Percentiles rank a stretch among this genome's conserved stretches.
phyloP scores from a whole-genome alignment of 2,888 invertebrate species.

The Polydrusus pterygomalis region DNA sequence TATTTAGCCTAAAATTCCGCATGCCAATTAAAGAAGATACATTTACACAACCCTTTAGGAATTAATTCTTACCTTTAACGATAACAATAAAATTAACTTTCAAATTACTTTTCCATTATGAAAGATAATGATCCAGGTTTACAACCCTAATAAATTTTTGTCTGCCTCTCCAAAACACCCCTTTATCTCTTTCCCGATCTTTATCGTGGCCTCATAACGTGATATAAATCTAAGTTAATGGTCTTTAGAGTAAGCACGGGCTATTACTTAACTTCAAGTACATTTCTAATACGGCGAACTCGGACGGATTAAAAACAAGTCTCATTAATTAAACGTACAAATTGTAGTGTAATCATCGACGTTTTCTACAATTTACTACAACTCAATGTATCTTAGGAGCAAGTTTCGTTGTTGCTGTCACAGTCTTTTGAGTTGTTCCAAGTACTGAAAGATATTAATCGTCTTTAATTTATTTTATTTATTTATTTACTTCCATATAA shows the following conservation, averaged over 20 bases:
- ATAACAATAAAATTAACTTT: constrained; percentile 49
- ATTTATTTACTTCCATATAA: too few species aligned
- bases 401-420: too few species aligned
- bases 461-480: not conserved
- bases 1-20: not conserved
- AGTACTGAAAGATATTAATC: too few species aligned
- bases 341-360: constrained; percentile 40
- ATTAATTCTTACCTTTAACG: constrained; percentile 31
- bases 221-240: constrained; percentile 56
- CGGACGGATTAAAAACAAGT: constrained; percentile 51
- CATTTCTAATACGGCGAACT: constrained; percentile 46
- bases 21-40: constrained; percentile 10
- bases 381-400: too few species aligned
- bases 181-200: constrained; percentile 52
- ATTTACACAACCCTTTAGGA: constrained; percentile 3
- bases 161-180: constrained; percentile 44
- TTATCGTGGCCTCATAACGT: constrained; percentile 54
- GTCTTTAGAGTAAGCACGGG: constrained; percentile 53
- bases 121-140: constrained; percentile 53
- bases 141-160: constrained; percentile 54
- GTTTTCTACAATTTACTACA: not conserved
- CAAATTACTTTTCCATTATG: constrained; percentile 52
- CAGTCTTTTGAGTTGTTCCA: too few species aligned
- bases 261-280: constrained; percentile 51
- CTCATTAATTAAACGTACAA: constrained; percentile 46